Evolutionary conservation across 2,888 invertebrate genomes (phyloP).

Genomic region (Iphiclides podalirius): DNA sequence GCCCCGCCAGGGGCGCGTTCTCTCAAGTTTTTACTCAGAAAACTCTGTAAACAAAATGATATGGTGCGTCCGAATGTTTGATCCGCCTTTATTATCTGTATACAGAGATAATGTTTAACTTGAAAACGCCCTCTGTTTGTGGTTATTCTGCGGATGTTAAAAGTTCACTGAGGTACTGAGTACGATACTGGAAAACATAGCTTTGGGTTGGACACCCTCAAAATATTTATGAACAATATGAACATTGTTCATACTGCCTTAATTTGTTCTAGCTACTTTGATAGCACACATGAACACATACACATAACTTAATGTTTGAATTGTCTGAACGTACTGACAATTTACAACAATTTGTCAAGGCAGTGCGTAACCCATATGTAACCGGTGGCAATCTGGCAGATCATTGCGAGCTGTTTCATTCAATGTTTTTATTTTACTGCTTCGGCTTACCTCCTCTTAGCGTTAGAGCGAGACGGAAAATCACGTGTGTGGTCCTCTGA

Average conservation of each 20-base stretch:
- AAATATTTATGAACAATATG: too few relatives aligned
- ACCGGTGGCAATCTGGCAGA: constrained; percentile 45
- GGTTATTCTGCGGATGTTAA: constrained; percentile 57
- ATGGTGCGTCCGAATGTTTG: constrained; percentile 76
- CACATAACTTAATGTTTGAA: background rate
- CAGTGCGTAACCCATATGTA: constrained; percentile 24
- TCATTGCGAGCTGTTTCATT: constrained; percentile 56
- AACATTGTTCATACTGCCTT: too few relatives aligned
- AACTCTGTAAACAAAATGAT: constrained; percentile 80
- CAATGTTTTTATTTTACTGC: constrained; percentile 72
- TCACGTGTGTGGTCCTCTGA: constrained; percentile 73
- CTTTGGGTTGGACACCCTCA: constrained; percentile 43
- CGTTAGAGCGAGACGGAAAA: constrained; percentile 55
- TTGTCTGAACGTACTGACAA: constrained; percentile 10
- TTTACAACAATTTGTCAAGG: constrained; percentile 20
- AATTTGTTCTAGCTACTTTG: too few relatives aligned
- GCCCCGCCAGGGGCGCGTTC: constrained; percentile 70
- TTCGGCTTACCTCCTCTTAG: constrained; percentile 50
- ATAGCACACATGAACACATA: background rate
- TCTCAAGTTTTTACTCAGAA: constrained; percentile 76
- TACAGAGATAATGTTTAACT: constrained; percentile 66
- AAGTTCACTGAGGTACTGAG: constrained; percentile 44
- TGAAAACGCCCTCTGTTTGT: constrained; percentile 64
- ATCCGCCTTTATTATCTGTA: constrained; percentile 77
- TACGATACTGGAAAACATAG: constrained; percentile 41